phyloP scores from a whole-genome alignment of 2,113 vertebrate genomes.

The Nothocercus nigrocapillus region DNA sequence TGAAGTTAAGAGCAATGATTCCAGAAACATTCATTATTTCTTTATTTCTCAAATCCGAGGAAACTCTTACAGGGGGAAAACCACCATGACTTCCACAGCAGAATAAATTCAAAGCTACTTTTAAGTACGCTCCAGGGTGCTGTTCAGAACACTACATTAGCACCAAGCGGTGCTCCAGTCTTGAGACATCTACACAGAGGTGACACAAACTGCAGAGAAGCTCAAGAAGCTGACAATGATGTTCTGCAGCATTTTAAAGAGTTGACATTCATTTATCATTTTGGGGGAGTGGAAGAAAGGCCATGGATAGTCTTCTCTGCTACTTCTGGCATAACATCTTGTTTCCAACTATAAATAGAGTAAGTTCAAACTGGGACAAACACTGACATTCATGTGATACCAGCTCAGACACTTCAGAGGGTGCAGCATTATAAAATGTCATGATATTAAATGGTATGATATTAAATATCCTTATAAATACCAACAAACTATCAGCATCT shows the following conservation, averaged over 20 bases:
- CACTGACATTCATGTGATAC: fast-evolving
- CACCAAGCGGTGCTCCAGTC: background rate
- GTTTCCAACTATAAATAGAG: background rate
- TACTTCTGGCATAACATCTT: background rate
- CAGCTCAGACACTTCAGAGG: fast-evolving
- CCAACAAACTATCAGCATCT: fast-evolving
- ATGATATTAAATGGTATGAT: fast-evolving
- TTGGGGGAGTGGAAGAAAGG: background rate
- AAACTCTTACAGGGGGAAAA: background rate
- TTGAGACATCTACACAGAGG: background rate
- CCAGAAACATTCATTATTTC: background rate
- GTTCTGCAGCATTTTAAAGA: background rate
- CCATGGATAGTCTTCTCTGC: background rate
- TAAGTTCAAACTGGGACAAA: background rate
- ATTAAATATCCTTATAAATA: fast-evolving
- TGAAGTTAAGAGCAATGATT: fast-evolving
- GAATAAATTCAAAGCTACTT: background rate
- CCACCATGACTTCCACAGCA: background rate
- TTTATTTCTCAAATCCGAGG: background rate
- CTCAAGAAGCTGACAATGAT: background rate
- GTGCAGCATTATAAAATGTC: fast-evolving
- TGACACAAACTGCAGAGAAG: fast-evolving
- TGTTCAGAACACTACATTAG: fast-evolving
- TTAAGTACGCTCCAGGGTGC: fast-evolving
- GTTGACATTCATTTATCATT: fast-evolving